Evolutionary conservation across 2,888 invertebrate genomes (phyloP).

Genomic region (Lasioglossum marginatum): DNA sequence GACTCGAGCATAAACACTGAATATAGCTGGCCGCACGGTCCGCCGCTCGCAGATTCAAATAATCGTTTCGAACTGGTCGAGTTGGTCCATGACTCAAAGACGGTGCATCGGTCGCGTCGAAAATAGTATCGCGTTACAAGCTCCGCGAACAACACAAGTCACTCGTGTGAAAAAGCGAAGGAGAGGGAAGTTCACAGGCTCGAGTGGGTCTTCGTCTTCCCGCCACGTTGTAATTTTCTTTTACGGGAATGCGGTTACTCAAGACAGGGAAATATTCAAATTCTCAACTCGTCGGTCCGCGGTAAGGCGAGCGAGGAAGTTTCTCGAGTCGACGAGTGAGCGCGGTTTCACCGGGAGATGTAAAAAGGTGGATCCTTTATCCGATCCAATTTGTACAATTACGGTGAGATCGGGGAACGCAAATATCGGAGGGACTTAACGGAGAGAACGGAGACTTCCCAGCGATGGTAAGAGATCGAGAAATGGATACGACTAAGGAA

Average conservation of each 20-base stretch:
- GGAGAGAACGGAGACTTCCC: constrained; percentile 23
- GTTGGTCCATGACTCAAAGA: neutral
- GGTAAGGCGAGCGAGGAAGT: constrained; percentile 1
- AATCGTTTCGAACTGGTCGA: neutral
- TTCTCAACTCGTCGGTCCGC: constrained; percentile 2
- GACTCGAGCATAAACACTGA: neutral
- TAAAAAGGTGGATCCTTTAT: constrained; percentile 58
- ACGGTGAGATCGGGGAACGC: constrained; percentile 55
- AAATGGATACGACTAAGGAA: constrained; percentile 43
- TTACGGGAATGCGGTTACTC: constrained; percentile 10
- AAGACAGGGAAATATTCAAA: constrained; percentile 18
- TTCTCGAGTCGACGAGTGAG: neutral
- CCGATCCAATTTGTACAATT: constrained; percentile 63
- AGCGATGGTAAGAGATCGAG: constrained; percentile 50
- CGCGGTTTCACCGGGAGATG: neutral
- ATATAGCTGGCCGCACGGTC: neutral
- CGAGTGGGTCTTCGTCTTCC: neutral
- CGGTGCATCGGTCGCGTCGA: neutral
- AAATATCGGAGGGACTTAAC: constrained; percentile 51
- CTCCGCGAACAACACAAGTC: neutral
- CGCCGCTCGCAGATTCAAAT: too few species aligned
- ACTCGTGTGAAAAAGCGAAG: neutral
- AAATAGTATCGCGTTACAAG: neutral
- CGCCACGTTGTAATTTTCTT: neutral
- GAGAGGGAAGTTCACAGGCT: neutral